A percentile compares a stretch with the other conserved stretches of the same genome.
Evolutionary conservation across 2,888 invertebrate genomes (phyloP).

Genomic region (Acanthosepion lycidas): DNA sequence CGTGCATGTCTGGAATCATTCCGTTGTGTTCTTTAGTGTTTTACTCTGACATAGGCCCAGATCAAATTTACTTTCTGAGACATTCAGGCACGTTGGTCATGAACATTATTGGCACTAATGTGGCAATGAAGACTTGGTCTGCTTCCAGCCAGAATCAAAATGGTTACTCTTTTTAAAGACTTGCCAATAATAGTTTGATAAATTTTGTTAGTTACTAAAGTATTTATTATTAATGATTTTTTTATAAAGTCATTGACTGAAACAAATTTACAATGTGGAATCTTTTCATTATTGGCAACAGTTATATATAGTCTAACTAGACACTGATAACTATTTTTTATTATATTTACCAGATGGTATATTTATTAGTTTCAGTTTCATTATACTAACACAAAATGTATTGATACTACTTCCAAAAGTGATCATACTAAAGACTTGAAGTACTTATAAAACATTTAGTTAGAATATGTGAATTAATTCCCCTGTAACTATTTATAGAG

Average conservation of each 20-base stretch:
- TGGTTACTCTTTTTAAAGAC: background rate
- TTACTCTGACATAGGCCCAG: background rate
- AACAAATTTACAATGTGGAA: too few species aligned
- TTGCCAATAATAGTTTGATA: background rate
- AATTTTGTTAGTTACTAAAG: background rate
- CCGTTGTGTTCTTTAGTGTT: background rate
- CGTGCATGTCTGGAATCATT: slow-evolving; percentile 18
- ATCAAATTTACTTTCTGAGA: background rate
- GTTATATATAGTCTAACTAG: too few species aligned
- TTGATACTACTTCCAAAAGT: too few species aligned
- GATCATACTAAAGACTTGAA: too few species aligned
- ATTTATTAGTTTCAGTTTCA: too few species aligned
- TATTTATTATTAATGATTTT: background rate
- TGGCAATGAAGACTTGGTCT: background rate
- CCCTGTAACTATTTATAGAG: too few species aligned
- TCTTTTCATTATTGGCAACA: too few species aligned
- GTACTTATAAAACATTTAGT: too few species aligned
- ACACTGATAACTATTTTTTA: too few species aligned
- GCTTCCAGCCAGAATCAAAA: background rate
- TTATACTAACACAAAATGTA: too few species aligned
- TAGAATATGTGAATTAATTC: too few species aligned
- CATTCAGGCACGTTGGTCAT: background rate
- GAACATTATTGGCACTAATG: background rate
- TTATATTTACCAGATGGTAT: too few species aligned
- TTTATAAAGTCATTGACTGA: background rate